Conservation (phyloP, 2,888 invertebrate genomes). For the Fragum sueziense region DNA sequence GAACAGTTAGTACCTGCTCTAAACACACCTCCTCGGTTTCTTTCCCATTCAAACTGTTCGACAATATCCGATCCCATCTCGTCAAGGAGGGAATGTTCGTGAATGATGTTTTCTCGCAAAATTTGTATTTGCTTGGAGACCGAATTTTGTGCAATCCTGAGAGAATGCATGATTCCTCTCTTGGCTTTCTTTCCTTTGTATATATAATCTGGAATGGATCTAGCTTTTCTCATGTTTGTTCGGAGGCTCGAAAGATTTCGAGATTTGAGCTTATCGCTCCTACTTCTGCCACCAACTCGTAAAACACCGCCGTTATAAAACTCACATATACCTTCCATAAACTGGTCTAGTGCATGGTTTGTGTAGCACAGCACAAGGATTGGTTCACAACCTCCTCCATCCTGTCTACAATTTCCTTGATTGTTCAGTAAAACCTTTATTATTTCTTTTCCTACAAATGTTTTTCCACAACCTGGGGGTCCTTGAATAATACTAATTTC, state of each 20-base stretch:
- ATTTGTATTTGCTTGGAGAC: slow-evolving; percentile 1
- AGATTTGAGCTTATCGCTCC: slow-evolving; percentile 60
- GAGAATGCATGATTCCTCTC: not conserved
- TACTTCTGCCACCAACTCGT: slow-evolving; percentile 77
- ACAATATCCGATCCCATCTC: slow-evolving; percentile 2
- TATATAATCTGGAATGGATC: not conserved
- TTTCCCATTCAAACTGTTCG: slow-evolving; percentile 9
- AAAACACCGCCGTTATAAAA: slow-evolving; percentile 67
- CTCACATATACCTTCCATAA: slow-evolving; percentile 74
- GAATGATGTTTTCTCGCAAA: slow-evolving; percentile 1
- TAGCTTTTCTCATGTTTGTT: not conserved
- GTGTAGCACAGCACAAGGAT: slow-evolving; percentile 80
- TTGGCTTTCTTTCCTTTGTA: not conserved
- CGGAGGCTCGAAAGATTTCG: slow-evolving; percentile 55
- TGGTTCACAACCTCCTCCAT: slow-evolving; percentile 57
- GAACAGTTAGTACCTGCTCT: too few relatives aligned
- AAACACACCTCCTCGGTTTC: not conserved
- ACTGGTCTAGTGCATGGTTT: slow-evolving; percentile 81
- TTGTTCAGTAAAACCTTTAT: slow-evolving; percentile 85
- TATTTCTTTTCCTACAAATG: slow-evolving; percentile 90
- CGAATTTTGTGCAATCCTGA: not conserved
- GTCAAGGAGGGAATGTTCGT: slow-evolving; percentile 3
- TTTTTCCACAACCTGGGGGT: slow-evolving; percentile 94
- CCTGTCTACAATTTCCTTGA: slow-evolving; percentile 83
- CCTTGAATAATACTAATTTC: slow-evolving; percentile 83